Base-by-base conservation (phyloP, 2,797 vertebrate species). In the Cephalopachus bancanus region DNA sequence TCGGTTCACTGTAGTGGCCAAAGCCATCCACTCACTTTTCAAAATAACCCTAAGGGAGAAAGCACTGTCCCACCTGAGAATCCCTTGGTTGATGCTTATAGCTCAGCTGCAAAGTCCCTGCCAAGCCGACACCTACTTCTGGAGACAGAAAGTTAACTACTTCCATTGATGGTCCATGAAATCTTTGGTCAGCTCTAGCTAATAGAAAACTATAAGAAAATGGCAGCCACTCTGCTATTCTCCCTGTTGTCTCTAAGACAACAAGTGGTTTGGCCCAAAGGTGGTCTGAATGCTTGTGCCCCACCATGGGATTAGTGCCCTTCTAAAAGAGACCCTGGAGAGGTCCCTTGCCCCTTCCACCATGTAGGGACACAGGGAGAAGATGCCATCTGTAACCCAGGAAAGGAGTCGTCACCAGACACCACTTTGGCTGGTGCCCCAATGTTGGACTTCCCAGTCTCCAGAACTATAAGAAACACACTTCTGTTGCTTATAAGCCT, bases 191-290 rank as follows among this genome's bases (percentile, higher is more conserved):
- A 72, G 30, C 9, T 62, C 51, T 62, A 22, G 44, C 71, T 33
- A 89, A 76, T 7, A 83, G 55, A 49, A 95, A 86, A 81, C 30
- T 30, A 62, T 60, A 86, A 85, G 53, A 80, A 81, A 49, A 33
- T 49, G 44, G 55, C 26, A 96, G 75, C 84, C 60, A 62, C 20
- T 17, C 33, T 76, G 60, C 10, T 33, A 6, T 83, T 84, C 12
- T 79, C 30, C 37, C 59, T 44, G 10, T 1, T 78, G 60, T 37
- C 28, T 30, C 37, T 37, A 30, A 85, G 60, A 75, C 2, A 20
- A 17, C 9, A 57, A 49, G 49, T 16, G 67, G 26, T 57, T 69
- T 17, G 12, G 11, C 57, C 20, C 67, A 15, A 7, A 19, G 5
- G 3, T n/a, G 49, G 28, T 53, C 28, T 10, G 62, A 53, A 67